Evolutionary conservation across 1,140 invertebrate species (phyloP), one percentile per base, ranked within the genome.

Genomic region (Drosophila leontia): DNA sequence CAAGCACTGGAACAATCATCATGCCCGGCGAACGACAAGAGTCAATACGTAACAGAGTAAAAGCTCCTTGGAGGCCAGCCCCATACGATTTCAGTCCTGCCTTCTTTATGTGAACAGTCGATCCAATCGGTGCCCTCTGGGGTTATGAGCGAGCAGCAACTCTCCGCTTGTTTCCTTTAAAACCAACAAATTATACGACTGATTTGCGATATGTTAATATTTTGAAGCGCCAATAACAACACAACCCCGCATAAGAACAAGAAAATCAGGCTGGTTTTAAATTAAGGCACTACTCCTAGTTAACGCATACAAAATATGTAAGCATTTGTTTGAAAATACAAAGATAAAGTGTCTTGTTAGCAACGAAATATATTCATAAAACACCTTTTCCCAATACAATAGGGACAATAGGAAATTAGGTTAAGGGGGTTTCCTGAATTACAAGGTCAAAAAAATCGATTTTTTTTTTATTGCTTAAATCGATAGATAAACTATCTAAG

Each of bases 1-100:
- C 61, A 75, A 55, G 61, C 62, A 56, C 61, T 67, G 47, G 62
- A 35, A 42, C 62, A 65, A 56, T 23, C 62, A 58, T 58, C 53
- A 13, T 19, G 11, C 34, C 34, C 11, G 32, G 34, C 17, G 12
- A 23, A 2, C 4, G 3, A 48, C 13, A 17, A 51, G 29, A 32
- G 39, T 59, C 53, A 13, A 35, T 35, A 59, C 34, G 50, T 62
- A 62, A 55, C 41, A 13, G 32, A 58, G 51, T 34, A 34, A 19
- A n/a, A 41, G 35, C 51, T 64, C 26, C 17, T 57, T 42, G 13
- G 26, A 11, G 3, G 3, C 7, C 34, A 35, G 51, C 7, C 17
- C 15, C 17, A 37, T 23, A 9, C 17, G 17, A 15, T 17, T 8
- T 19, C 4, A 12, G 51, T 19, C 29, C n/a, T 34, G 29, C 11